phyloP scores from a whole-genome alignment of 1,140 invertebrate genomes.

The Hesperophylax magnus region DNA sequence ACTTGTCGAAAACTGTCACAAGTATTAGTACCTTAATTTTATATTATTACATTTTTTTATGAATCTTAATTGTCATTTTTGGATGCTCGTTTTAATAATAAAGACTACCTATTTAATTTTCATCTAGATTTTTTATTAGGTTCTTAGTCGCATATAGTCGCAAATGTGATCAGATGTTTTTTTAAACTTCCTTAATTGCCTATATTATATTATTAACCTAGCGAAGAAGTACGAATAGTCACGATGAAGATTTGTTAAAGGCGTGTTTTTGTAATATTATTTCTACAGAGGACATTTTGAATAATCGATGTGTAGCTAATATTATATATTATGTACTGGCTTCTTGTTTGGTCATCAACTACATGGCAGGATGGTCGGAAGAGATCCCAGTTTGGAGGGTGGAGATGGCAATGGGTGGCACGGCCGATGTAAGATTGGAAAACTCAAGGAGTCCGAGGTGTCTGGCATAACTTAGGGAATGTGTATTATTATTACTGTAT shows the following conservation, averaged over 20 bases:
- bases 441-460: neutral
- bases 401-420: neutral
- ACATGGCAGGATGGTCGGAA: no score
- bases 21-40: neutral
- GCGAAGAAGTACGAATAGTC: conserved; percentile 10
- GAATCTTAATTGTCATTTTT: conserved; percentile 2
- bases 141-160: conserved; percentile 36
- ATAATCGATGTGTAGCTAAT: conserved; percentile 19
- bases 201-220: conserved; percentile 20
- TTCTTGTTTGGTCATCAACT: no score
- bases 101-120: neutral
- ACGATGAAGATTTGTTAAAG: conserved; percentile 15
- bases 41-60: conserved; percentile 19
- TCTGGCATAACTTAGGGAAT: conserved; percentile 19
- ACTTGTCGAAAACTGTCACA: neutral
- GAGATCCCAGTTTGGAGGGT: no score
- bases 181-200: conserved; percentile 32
- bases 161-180: conserved; percentile 35
- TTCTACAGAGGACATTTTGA: neutral
- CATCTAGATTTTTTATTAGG: conserved; percentile 26
- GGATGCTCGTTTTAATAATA: conserved; percentile 28
- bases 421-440: neutral
- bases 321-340: neutral
- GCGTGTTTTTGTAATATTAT: conserved; percentile 20
- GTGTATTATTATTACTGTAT: conserved; percentile 20